phyloP scores from a whole-genome alignment of 2,113 vertebrate genomes.

The Cavia porcellus region DNA sequence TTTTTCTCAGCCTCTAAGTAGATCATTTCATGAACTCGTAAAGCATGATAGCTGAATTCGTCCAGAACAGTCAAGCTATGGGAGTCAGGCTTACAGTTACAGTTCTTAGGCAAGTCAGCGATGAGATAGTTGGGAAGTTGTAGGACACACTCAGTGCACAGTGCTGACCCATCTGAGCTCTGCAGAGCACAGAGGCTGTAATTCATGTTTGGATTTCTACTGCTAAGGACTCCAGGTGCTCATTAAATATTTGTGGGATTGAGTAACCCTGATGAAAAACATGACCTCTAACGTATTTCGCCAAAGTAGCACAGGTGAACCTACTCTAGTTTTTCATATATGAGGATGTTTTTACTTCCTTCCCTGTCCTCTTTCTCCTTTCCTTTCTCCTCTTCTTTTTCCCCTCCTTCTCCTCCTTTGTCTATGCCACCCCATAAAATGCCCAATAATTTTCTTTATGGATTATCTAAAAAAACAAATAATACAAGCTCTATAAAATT shows the following conservation, averaged over 20 bases:
- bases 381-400: too few relatives aligned
- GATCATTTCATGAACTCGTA: neutral
- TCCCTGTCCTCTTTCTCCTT: too few relatives aligned
- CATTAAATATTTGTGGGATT: neutral
- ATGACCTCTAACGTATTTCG: neutral
- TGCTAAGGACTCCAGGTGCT: neutral
- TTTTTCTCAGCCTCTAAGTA: neutral
- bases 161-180: neutral
- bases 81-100: neutral
- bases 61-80: neutral
- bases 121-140: neutral
- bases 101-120: neutral
- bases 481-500: neutral
- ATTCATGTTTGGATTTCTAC: neutral
- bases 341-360: neutral
- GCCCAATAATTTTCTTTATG: neutral
- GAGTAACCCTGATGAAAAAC: neutral
- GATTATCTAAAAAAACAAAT: constrained; percentile 36
- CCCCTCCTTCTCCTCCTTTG: neutral
- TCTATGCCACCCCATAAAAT: neutral
- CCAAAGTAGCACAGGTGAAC: neutral
- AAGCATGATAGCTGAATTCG: neutral
- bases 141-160: neutral
- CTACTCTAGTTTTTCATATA: neutral
- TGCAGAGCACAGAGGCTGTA: neutral